A percentile compares a stretch with the other conserved stretches of the same genome.
Evolutionary conservation across 2,797 vertebrate genomes (phyloP).

Genomic region (Sebastiscus albofasciatus): DNA sequence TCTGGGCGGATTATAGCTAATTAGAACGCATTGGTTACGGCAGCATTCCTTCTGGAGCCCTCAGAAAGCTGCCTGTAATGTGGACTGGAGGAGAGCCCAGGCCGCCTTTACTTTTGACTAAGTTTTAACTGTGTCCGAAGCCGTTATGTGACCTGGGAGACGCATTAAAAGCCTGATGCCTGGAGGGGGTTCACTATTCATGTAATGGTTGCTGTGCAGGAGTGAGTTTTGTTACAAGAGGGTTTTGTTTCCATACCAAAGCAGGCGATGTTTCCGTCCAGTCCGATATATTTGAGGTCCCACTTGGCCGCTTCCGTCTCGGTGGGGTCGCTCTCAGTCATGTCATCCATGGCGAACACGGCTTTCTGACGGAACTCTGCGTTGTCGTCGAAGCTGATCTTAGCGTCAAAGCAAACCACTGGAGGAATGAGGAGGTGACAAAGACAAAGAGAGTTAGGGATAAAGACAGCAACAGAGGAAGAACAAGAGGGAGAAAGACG

Average conservation of each 20-base stretch:
- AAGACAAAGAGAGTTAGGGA: constrained; percentile 14
- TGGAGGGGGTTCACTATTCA: constrained; percentile 8
- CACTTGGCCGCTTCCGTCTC: constrained; percentile 96
- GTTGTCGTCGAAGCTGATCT: constrained; percentile 99
- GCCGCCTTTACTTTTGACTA: constrained; percentile 63
- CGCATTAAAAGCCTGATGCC: constrained; percentile 40
- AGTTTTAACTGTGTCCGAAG: constrained; percentile 63
- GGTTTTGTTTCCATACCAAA: constrained; percentile 85
- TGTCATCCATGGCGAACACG: constrained; percentile 97
- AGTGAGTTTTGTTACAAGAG: background rate
- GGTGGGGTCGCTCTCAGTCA: constrained; percentile 92
- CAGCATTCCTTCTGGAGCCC: constrained; percentile 77
- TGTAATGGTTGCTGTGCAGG: constrained; percentile 11
- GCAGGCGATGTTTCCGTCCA: constrained; percentile 99
- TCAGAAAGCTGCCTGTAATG: constrained; percentile 74
- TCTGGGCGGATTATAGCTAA: constrained; percentile 82
- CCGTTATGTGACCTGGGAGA: constrained; percentile 55
- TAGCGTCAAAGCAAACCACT: constrained; percentile 99
- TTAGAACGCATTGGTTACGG: constrained; percentile 83
- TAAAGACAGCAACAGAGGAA: background rate
- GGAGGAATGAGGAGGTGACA: constrained; percentile 20
- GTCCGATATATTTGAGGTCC: constrained; percentile 96
- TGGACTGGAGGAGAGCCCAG: constrained; percentile 65
- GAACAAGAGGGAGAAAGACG: background rate
- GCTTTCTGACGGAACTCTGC: constrained; percentile 97